Base-by-base conservation (phyloP, 2,113 vertebrate genomes). In the Bostrychus sinensis region DNA sequence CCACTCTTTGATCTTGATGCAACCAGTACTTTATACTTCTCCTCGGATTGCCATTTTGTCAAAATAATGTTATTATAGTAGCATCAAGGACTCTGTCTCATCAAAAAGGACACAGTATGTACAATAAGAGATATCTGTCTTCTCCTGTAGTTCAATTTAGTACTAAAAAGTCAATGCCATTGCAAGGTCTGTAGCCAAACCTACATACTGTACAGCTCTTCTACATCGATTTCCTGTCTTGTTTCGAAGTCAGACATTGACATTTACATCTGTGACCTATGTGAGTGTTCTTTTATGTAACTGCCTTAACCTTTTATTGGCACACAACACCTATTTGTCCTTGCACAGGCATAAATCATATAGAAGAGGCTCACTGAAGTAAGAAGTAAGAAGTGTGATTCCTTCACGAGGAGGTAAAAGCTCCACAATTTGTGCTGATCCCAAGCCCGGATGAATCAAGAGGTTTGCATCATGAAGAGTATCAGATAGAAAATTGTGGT, bases 211-310 rank as follows among this genome's bases (percentile, higher is more conserved):
- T 14, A 25, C 20, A 34, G 11, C 12, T 25, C 5, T 14, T 25
- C 12, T 5, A 5, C 23, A 48, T 48, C 14, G 45, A 48, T 48
- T 48, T 25, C 5, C 45, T 48, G 45, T 48, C 45, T 48, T 48
- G 45, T 48, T 48, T 48, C 45, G 14, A 25, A 48, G 45, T 19
- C 45, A 48, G 16, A 48, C 22, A 16, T 48, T 48, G 45, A 48
- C 45, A 48, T 48, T 48, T 48, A 48, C 45, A 48, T 48, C 16
- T 20, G 45, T 48, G 45, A 48, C 45, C 45, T 25, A 25, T 25
- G 4, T 22, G 22, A 14, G 45, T 3, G 20, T 48, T 48, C 22
- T 6, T 48, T n/a, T n/a, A n/a, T n/a, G n/a, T n/a, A n/a, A 25
- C 45, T 25, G 22, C 20, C 22, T 48, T 48, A 48, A 48, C 45